Percentiles rank a stretch among this genome's conserved stretches.
phyloP scores from a whole-genome alignment of 2,113 vertebrate species.

The Malaclemys terrapin region DNA sequence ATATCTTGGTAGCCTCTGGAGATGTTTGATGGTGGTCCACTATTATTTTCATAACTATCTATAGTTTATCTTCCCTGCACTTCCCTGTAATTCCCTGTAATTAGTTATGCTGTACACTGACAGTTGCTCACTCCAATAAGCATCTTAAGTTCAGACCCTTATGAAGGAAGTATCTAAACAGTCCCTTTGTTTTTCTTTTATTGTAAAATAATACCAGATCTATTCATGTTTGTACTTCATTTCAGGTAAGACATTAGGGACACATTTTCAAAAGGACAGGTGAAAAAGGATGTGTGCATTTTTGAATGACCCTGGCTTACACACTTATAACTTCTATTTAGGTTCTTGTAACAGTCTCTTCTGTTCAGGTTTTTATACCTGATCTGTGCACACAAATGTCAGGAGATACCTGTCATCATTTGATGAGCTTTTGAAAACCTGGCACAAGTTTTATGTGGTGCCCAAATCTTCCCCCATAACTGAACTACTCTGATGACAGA shows the following conservation, averaged over 20 bases:
- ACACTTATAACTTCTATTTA: not conserved
- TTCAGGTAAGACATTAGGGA: not conserved
- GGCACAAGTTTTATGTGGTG: not conserved
- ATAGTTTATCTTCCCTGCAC: not conserved
- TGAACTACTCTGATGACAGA: not conserved
- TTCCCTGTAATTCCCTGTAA: not conserved
- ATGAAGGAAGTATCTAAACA: slow-evolving; percentile 13
- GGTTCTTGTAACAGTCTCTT: not conserved
- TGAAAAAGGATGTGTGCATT: not conserved
- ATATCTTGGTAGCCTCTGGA: not conserved
- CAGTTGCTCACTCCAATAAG: slow-evolving; percentile 8
- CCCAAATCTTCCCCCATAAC: not conserved
- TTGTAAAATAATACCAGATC: not conserved
- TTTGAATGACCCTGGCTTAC: not conserved
- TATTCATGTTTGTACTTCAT: not conserved
- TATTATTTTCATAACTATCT: not conserved
- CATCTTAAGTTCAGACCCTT: not conserved
- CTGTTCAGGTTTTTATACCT: not conserved
- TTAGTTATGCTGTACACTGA: not conserved
- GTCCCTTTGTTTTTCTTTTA: not conserved
- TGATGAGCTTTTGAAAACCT: not conserved
- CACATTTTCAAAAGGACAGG: not conserved
- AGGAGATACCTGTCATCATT: not conserved
- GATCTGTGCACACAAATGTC: not conserved
- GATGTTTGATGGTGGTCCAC: not conserved